Evolutionary conservation across 2,888 invertebrate species (phyloP).

Genomic region (Parelbella ahira): DNA sequence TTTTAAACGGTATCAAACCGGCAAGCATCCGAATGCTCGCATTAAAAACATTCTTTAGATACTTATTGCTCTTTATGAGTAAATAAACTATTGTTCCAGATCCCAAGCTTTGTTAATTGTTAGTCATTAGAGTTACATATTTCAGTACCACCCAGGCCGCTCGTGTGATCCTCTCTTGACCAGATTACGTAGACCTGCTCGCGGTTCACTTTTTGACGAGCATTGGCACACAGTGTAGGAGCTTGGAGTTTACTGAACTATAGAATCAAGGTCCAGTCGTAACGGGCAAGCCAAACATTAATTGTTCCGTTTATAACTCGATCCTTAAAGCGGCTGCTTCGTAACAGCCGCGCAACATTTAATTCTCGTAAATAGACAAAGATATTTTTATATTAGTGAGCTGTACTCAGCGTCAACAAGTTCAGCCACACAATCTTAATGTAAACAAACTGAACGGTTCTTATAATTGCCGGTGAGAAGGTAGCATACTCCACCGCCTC

Average conservation of each 20-base stretch:
- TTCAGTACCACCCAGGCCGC: slow-evolving; percentile 52
- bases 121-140: slow-evolving; percentile 73
- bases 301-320: slow-evolving; percentile 75
- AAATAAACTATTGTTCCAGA: slow-evolving; percentile 48
- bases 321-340: slow-evolving; percentile 74
- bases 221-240: no score
- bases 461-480: slow-evolving; percentile 24
- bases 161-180: slow-evolving; percentile 52
- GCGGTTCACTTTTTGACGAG: slow-evolving; percentile 30
- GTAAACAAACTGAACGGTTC: slow-evolving; percentile 62
- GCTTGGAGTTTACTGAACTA: no score
- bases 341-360: slow-evolving; percentile 70
- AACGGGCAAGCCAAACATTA: slow-evolving; percentile 55
- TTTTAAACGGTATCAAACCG: slow-evolving; percentile 14
- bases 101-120: slow-evolving; percentile 73
- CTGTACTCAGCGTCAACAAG: slow-evolving; percentile 67
- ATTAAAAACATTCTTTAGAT: slow-evolving; percentile 28
- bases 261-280: slow-evolving; percentile 45
- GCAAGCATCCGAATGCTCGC: slow-evolving; percentile 16
- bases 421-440: slow-evolving; percentile 59
- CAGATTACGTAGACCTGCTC: slow-evolving; percentile 44
- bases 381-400: slow-evolving; percentile 76
- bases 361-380: slow-evolving; percentile 77
- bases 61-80: slow-evolving; percentile 43
- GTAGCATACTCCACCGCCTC: slow-evolving; percentile 1